Evolutionary conservation across 2,888 invertebrate genomes (phyloP).

Genomic region (Microdon myrmicae): DNA sequence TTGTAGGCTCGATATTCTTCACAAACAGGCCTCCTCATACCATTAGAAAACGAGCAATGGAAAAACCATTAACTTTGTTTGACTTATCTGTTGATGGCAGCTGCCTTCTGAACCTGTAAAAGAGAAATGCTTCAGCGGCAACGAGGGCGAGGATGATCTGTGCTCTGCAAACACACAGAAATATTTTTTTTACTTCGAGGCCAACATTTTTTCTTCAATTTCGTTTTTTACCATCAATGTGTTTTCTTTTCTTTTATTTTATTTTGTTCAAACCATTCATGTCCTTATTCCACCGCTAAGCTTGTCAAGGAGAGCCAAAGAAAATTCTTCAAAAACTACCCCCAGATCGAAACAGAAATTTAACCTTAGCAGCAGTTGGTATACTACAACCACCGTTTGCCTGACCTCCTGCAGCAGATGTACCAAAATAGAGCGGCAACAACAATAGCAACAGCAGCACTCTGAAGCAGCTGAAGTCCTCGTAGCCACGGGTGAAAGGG

Average conservation of each 20-base stretch:
- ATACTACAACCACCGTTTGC: conserved; percentile 3
- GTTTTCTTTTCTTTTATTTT: conserved; percentile 11
- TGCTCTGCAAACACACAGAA: conserved; percentile 25
- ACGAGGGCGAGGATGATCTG: conserved; percentile 3
- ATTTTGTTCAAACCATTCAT: conserved; percentile 37
- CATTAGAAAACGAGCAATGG: no score
- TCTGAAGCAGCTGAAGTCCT: background rate
- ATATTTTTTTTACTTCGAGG: conserved; percentile 13
- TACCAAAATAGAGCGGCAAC: conserved; percentile 7
- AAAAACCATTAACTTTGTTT: no score
- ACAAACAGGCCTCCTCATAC: no score
- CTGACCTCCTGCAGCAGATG: conserved; percentile 21
- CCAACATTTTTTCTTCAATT: conserved; percentile 29
- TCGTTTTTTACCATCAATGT: conserved; percentile 8
- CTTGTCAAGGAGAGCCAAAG: conserved; percentile 13
- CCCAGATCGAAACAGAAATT: conserved; percentile 16
- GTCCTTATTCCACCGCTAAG: background rate
- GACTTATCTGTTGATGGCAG: conserved; percentile 48
- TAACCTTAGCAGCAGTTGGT: no score
- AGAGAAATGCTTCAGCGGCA: background rate
- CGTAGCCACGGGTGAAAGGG: background rate
- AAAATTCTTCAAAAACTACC: conserved; percentile 44
- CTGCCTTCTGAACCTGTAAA: conserved; percentile 45
- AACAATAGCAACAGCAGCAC: conserved; percentile 1
- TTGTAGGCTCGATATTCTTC: no score